Evolutionary conservation across 2,888 invertebrate genomes (phyloP), one percentile per base, ranked within the genome.

Genomic region (Byasa hedistus): DNA sequence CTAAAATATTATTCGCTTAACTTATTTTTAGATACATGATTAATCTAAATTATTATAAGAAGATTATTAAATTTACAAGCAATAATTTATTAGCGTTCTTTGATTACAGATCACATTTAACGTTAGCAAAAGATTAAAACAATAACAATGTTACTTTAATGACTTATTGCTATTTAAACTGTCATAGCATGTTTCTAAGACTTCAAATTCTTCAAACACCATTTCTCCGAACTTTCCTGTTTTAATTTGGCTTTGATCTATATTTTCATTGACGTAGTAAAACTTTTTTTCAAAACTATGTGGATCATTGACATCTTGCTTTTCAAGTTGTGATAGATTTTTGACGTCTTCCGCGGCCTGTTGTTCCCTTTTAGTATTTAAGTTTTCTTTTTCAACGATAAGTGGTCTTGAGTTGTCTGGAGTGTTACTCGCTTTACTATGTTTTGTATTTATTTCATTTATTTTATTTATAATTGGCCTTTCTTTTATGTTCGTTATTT

Each of bases 121-220:
- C 75, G 75, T 82, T 81, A 85, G 84, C 82, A 77, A 81, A 77
- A 80, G 79, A 81, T 83, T 84, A 83, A 76, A 65, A 72, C 75
- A 76, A 70, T 63, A 72, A 68, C 73, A 75, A 74, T 68, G 73
- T 84, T 85, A 89, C 78, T 89, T 89, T 75, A 85, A 77, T 71
- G 91, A 89, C 84, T 89, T 91, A 87, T 89, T 89, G 73, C 91
- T 92, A 87, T 89, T 93, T 79, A 94, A 87, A 84, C 93, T 93
- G 82, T 94, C 94, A 75, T 89, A 92, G 82, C 90, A 91, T 69
- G 91, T 86, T 81, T 94, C 95, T 79, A 95, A 92, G 63, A 96
- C 94, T 87, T 95, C 95, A 73, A 95, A 96, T 76, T 95, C 95
- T 85, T 97, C 96, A 75, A 97, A 97, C 74, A 96, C 96, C 94